These are phyloP conservation scores for Etheostoma perlongum DNA, from an alignment of 2,797 vertebrate genomes.

Conservation along the genomic window DNA sequence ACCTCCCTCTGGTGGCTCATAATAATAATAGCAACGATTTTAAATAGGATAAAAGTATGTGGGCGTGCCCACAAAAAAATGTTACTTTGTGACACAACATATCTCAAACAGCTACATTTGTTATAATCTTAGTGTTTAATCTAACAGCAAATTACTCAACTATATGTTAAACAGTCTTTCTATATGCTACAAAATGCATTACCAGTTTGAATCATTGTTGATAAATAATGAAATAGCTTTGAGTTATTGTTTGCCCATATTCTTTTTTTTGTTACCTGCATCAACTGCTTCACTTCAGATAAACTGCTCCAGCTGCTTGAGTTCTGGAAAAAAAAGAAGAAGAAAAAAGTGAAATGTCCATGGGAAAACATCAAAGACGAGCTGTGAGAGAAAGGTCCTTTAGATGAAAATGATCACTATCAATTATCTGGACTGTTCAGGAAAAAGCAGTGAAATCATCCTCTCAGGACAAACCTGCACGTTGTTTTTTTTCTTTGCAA, in stretches of 20 bases:
- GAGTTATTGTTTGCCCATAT: not conserved
- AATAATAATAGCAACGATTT: not conserved
- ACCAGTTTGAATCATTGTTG: not conserved
- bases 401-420: not conserved
- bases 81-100: no score
- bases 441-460: not conserved
- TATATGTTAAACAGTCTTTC: not conserved
- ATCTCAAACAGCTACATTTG: not conserved
- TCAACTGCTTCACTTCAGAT: not conserved
- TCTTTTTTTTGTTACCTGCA: constrained; percentile 41
- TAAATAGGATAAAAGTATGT: not conserved
- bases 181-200: not conserved
- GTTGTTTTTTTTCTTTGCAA: not conserved
- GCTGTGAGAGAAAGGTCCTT: not conserved
- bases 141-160: not conserved
- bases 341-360: not conserved
- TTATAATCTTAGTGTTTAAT: not conserved
- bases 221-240: not conserved
- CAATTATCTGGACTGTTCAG: not conserved
- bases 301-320: no score
- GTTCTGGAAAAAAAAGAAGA: constrained; percentile 10
- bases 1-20: constrained; percentile 42
- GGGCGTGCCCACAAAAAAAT: not conserved
- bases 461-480: constrained; percentile 52
- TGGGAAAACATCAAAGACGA: not conserved